Base-by-base conservation (phyloP, 2,888 invertebrate genomes). In the Heliconius aoede region DNA sequence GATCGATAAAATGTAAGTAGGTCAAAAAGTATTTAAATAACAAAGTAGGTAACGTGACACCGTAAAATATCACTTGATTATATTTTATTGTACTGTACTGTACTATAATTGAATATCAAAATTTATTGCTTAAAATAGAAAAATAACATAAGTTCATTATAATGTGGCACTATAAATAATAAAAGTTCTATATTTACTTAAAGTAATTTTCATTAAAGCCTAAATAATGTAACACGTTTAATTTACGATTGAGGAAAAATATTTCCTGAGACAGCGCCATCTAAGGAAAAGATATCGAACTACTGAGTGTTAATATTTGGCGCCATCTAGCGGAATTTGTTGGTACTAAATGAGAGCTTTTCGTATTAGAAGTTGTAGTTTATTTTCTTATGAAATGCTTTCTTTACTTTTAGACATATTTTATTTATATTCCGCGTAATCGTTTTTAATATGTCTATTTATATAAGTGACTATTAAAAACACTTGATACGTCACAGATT, bases 301-400 rank as follows among this genome's bases (percentile, higher is more conserved):
- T 77, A 60, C n/a, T 18, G 72, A 13, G 36, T 58, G n/a, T 9
- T 40, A 4, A 21, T 62, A 40, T 24, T 55, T 15, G 40, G 74
- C 79, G 80, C 81, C 81, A 78, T 76, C 81, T 82, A 74, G 72
- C 24, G 71, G n/a, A 28, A 64, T 13, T 18, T 4, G 13, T 11
- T 8, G 21, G 73, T 74, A 79, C 74, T 74, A 65, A 51, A 18
- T 36, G 13, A n/a, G 36, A n/a, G 9, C 9, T 36, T 32, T 36
- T 36, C 13, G n/a, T 24, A 36, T 36, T 64, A 13, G 13, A 11
- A 5, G 32, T 64, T 24, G 24, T 24, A 58, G 58, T 46, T 18
- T 21, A 13, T 64, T 64, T 28, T 62, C 8, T 36, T n/a, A 64
- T 32, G 24, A n/a, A 36, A 13, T 64, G 32, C 5, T 26, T 26